A percentile compares a stretch with the other conserved stretches of the same genome.
Evolutionary conservation across 2,797 vertebrate genomes (phyloP).

Genomic region (Spatula versicolor): DNA sequence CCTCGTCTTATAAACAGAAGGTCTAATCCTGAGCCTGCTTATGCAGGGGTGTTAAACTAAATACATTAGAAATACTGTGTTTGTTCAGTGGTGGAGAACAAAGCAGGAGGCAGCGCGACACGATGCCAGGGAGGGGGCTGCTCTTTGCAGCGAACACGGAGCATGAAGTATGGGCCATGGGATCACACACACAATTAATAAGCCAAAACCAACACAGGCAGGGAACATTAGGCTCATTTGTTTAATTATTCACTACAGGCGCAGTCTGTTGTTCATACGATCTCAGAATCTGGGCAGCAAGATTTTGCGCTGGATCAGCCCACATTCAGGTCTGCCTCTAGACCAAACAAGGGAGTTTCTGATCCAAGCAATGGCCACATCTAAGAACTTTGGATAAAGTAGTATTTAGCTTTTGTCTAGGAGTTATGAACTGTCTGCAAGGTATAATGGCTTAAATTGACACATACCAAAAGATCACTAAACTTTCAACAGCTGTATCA

Average conservation of each 20-base stretch:
- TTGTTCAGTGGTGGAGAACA: constrained; percentile 41
- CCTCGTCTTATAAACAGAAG: constrained; percentile 53
- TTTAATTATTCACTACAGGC: constrained; percentile 63
- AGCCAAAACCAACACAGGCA: constrained; percentile 38
- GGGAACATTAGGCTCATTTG: constrained; percentile 53
- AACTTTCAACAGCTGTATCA: constrained; percentile 27
- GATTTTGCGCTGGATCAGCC: background rate
- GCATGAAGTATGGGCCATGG: background rate
- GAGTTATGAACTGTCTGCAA: constrained; percentile 33
- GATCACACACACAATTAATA: constrained; percentile 46
- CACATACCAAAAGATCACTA: constrained; percentile 22
- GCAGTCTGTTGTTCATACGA: constrained; percentile 32
- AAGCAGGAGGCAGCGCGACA: background rate
- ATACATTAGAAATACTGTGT: constrained; percentile 25
- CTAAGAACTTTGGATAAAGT: constrained; percentile 45
- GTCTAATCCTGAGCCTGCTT: constrained; percentile 63
- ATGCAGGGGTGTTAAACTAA: constrained; percentile 45
- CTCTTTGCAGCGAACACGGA: background rate
- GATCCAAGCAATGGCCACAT: constrained; percentile 59
- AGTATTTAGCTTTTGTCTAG: constrained; percentile 67
- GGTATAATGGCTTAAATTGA: constrained; percentile 44
- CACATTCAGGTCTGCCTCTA: constrained; percentile 32
- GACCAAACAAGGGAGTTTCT: constrained; percentile 62
- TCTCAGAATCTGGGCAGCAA: constrained; percentile 42
- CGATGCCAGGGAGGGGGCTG: background rate